phyloP scores from a whole-genome alignment of 2,888 invertebrate genomes.

The Agrochola litura region DNA sequence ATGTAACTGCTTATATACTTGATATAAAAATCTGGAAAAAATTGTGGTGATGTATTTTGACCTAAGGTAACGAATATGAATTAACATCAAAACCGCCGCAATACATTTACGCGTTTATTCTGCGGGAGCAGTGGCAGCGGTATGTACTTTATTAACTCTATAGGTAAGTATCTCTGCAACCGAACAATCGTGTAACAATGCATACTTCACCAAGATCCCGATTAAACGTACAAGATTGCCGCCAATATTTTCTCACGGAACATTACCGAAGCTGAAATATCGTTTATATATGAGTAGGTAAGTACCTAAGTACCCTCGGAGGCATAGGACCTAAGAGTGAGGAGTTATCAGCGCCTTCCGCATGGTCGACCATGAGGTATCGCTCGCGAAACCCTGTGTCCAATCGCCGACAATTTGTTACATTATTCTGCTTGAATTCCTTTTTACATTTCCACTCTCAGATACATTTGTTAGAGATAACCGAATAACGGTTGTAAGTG shows the following conservation, averaged over 20 bases:
- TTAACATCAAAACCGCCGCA: too few species aligned
- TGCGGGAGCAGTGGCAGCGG: too few species aligned
- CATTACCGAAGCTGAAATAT: conserved; percentile 55
- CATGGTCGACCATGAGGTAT: conserved; percentile 59
- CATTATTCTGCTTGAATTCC: conserved; percentile 60
- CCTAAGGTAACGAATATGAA: too few species aligned
- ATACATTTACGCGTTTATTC: too few species aligned
- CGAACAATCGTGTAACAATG: conserved; percentile 6
- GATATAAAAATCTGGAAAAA: too few species aligned
- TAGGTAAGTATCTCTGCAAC: too few species aligned
- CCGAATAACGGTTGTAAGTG: neutral
- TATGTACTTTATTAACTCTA: too few species aligned
- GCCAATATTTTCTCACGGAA: conserved; percentile 65
- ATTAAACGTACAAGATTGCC: conserved; percentile 52
- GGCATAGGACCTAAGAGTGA: conserved; percentile 50
- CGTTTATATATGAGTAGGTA: conserved; percentile 48
- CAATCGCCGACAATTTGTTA: conserved; percentile 66
- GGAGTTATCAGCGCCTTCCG: conserved; percentile 68
- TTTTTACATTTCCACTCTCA: conserved; percentile 50
- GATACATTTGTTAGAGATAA: conserved; percentile 49
- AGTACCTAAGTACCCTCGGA: conserved; percentile 28
- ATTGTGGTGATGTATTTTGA: too few species aligned
- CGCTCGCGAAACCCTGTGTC: conserved; percentile 51
- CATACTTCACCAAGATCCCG: conserved; percentile 20
- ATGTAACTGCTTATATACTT: too few species aligned